A percentile compares a stretch with the other conserved stretches of the same genome.
phyloP scores from a whole-genome alignment of 2,888 invertebrate genomes.

The Ernsta delagoae region DNA sequence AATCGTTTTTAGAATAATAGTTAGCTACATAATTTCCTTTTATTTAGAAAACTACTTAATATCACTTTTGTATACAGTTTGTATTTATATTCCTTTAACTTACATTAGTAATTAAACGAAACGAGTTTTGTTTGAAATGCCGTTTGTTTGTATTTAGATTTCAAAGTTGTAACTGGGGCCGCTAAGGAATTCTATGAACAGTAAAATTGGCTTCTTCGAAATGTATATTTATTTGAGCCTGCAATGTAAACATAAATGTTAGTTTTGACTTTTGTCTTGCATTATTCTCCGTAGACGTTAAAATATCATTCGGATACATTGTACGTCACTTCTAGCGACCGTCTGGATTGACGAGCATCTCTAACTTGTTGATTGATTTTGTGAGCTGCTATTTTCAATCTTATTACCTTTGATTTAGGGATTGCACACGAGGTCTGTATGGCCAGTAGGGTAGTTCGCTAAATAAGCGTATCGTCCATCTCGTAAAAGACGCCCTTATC shows the following conservation, averaged over 20 bases:
- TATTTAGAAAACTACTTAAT: no score
- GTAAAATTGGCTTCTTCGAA: constrained; percentile 32
- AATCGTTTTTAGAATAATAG: no score
- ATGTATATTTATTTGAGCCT: constrained; percentile 31
- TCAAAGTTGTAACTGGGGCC: constrained; percentile 30
- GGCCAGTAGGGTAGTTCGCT: constrained; percentile 48
- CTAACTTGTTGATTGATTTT: constrained; percentile 30
- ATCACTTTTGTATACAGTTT: neutral
- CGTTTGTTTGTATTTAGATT: constrained; percentile 27
- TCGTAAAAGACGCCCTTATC: constrained; percentile 64
- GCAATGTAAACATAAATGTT: constrained; percentile 46
- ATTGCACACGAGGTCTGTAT: constrained; percentile 37
- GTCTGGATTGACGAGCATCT: constrained; percentile 32
- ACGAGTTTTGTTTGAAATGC: constrained; percentile 28
- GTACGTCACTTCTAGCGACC: constrained; percentile 41
- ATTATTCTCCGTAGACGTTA: constrained; percentile 51
- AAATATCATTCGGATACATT: constrained; percentile 51
- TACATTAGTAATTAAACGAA: constrained; percentile 30
- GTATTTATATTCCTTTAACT: constrained; percentile 23
- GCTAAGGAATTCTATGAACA: constrained; percentile 33
- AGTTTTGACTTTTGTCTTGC: constrained; percentile 46
- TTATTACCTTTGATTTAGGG: constrained; percentile 12
- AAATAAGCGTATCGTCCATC: constrained; percentile 58
- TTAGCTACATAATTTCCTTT: no score
- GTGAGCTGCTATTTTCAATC: constrained; percentile 10